A percentile compares a stretch with the other conserved stretches of the same genome.
These are phyloP conservation scores for Spinibarbus caldwelli DNA, from an alignment of 2,797 vertebrate genomes.

Conservation along the genomic window DNA sequence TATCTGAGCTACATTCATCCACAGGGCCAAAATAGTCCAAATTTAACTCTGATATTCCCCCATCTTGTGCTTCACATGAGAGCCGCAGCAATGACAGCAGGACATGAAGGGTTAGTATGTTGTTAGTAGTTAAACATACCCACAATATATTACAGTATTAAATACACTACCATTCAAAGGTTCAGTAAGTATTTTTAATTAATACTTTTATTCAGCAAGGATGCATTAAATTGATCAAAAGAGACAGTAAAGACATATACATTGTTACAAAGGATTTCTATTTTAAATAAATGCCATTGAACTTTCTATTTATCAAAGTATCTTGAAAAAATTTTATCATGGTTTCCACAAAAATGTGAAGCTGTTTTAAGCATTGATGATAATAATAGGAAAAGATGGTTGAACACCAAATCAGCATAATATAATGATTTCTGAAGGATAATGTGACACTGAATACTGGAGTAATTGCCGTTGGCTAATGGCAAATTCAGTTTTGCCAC, in stretches of 20 bases:
- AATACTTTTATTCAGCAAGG: neutral
- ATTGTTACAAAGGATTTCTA: no score
- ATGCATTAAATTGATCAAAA: neutral
- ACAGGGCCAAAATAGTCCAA: slow-evolving; percentile 94
- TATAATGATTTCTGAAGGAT: neutral
- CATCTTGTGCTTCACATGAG: slow-evolving; percentile 80
- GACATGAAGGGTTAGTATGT: slow-evolving; percentile 73
- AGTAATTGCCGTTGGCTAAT: neutral
- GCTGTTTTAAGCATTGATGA: neutral
- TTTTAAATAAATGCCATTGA: neutral
- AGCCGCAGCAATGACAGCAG: slow-evolving; percentile 83
- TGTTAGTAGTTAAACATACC: slow-evolving; percentile 20
- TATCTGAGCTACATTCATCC: slow-evolving; percentile 88
- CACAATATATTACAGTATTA: slow-evolving; percentile 2
- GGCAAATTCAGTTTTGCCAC: neutral
- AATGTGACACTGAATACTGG: neutral
- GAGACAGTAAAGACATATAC: neutral
- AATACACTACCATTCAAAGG: neutral
- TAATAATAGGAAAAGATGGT: neutral
- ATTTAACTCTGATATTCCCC: slow-evolving; percentile 85
- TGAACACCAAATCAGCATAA: neutral
- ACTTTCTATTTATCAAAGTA: neutral
- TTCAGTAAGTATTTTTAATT: neutral
- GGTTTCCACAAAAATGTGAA: neutral
- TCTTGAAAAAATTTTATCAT: neutral